Evolutionary conservation across 2,113 vertebrate species (phyloP).

Genomic region (Ictalurus furcatus): DNA sequence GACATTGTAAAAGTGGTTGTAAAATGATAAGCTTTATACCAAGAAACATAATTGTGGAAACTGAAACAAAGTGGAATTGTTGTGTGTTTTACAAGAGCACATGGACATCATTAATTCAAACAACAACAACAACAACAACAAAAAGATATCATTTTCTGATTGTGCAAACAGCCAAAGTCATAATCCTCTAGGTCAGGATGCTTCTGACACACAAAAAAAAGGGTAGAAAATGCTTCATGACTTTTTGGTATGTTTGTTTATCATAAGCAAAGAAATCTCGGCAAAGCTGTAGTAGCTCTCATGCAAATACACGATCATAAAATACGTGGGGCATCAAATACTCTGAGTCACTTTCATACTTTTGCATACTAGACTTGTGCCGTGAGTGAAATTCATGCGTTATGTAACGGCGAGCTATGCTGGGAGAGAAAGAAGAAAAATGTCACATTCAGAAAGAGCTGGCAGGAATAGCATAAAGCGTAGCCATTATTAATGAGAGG

Average conservation of each 20-base stretch:
- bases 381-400: background rate
- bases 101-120: background rate
- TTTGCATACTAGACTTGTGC: background rate
- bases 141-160: background rate
- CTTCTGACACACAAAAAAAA: background rate
- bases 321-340: background rate
- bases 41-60: background rate
- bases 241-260: background rate
- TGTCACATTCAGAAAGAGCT: slow-evolving; percentile 69
- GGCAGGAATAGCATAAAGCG: slow-evolving; percentile 61
- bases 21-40: background rate
- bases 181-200: background rate
- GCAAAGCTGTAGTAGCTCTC: background rate
- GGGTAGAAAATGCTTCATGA: background rate
- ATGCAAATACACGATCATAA: background rate
- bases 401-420: slow-evolving; percentile 31
- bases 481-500: slow-evolving; percentile 47
- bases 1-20: background rate
- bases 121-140: background rate
- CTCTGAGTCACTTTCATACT: background rate
- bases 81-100: background rate
- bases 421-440: slow-evolving; percentile 12
- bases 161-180: background rate
- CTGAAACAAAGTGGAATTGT: background rate
- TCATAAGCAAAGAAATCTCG: background rate